Evolutionary conservation across 2,113 vertebrate genomes (phyloP).

Genomic region (Cairina moschata): DNA sequence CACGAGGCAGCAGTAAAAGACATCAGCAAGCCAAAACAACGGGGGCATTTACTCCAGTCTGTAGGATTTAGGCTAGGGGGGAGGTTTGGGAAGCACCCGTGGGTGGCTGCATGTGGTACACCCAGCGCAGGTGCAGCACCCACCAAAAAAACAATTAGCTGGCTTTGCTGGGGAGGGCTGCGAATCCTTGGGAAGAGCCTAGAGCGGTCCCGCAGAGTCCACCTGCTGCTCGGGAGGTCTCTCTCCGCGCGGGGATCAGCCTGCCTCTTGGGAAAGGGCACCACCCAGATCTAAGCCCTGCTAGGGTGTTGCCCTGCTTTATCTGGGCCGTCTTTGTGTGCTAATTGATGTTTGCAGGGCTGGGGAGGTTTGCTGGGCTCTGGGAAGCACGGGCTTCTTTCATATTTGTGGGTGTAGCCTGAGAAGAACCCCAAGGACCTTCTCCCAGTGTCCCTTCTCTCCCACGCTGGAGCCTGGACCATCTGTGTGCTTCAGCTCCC

Average conservation of each 20-base stretch:
- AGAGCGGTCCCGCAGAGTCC: neutral
- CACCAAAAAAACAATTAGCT: neutral
- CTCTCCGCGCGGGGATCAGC: neutral
- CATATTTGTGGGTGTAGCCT: conserved; percentile 38
- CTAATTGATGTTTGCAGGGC: conserved; percentile 37
- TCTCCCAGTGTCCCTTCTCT: conserved; percentile 16
- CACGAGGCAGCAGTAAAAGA: accelerated
- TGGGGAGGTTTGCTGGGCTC: neutral
- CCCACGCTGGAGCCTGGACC: neutral
- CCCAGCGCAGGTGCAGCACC: neutral
- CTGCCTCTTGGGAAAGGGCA: neutral
- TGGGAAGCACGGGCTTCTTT: conserved; percentile 2
- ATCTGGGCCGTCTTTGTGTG: neutral
- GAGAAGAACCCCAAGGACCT: conserved; percentile 13
- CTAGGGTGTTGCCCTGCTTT: neutral
- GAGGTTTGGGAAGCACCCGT: neutral
- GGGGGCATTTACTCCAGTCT: neutral
- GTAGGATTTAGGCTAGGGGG: neutral
- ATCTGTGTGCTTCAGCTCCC: accelerated
- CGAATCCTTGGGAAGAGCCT: conserved; percentile 37
- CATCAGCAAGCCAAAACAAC: neutral
- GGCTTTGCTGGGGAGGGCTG: neutral
- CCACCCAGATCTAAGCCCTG: neutral
- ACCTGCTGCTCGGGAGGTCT: neutral
- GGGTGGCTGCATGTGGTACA: neutral